phyloP scores from a whole-genome alignment of 2,113 vertebrate species.

The Lasiurus cinereus region DNA sequence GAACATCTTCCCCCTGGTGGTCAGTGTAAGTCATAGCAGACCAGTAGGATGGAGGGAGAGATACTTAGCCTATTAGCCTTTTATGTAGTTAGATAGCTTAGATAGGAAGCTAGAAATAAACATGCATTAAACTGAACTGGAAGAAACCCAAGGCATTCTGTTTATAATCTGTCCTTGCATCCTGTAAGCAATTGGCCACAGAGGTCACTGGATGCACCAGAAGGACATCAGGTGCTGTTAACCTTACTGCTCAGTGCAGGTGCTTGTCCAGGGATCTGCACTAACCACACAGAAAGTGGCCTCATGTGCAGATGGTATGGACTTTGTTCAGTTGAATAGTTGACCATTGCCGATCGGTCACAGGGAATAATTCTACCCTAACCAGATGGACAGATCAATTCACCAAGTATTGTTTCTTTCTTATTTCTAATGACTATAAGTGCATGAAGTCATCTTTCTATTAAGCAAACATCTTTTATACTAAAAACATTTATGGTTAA shows the following conservation, averaged over 20 bases:
- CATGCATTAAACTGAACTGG: not conserved
- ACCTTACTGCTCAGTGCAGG: not conserved
- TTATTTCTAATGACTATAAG: slow-evolving; percentile 38
- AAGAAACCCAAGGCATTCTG: not conserved
- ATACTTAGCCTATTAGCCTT: too few species aligned
- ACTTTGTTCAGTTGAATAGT: slow-evolving; percentile 2
- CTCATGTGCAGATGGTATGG: slow-evolving; percentile 18
- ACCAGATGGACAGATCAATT: slow-evolving; percentile 35
- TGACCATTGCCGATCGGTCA: slow-evolving; percentile 27
- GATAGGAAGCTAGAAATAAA: not conserved
- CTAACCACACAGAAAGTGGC: not conserved
- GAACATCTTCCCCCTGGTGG: too few species aligned
- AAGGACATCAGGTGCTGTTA: not conserved
- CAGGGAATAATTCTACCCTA: slow-evolving; percentile 54
- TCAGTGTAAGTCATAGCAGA: too few species aligned
- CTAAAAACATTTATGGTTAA: not conserved
- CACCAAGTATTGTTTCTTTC: slow-evolving; percentile 5
- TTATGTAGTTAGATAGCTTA: not conserved
- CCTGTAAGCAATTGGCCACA: slow-evolving; percentile 6
- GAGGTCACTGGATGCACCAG: not conserved
- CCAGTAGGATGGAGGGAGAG: too few species aligned
- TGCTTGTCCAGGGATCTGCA: not conserved
- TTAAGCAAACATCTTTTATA: slow-evolving; percentile 18
- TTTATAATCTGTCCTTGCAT: not conserved
- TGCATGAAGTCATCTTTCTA: slow-evolving; percentile 44